phyloP scores from a whole-genome alignment of 1,140 invertebrate genomes.

The Spodoptera litura region DNA sequence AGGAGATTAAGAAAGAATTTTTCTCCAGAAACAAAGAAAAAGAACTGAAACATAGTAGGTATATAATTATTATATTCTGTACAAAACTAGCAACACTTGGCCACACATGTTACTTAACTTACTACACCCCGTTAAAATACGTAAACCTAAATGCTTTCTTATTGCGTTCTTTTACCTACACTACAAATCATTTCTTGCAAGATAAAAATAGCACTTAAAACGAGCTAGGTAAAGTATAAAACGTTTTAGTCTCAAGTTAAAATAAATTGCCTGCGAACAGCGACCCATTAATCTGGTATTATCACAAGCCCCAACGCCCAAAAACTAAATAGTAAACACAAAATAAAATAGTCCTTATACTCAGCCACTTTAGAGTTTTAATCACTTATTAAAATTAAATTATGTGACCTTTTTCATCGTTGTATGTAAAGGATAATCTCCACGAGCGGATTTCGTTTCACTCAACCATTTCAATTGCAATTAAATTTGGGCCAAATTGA shows the following conservation, averaged over 20 bases:
- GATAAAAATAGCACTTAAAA: conserved; percentile 13
- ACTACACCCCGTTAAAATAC: background rate
- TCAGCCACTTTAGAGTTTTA: conserved; percentile 31
- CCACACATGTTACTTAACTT: background rate
- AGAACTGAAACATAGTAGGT: too few relatives aligned
- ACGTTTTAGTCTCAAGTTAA: background rate
- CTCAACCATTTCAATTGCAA: conserved; percentile 77
- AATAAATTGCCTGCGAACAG: conserved; percentile 2
- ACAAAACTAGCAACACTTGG: background rate
- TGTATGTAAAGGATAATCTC: conserved; percentile 65
- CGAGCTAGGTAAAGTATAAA: background rate
- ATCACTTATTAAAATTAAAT: conserved; percentile 48
- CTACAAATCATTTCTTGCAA: conserved; percentile 3
- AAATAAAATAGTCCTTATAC: conserved; percentile 31
- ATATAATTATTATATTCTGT: too few relatives aligned
- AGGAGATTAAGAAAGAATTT: too few relatives aligned
- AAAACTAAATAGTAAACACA: conserved; percentile 8
- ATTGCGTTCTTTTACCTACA: background rate
- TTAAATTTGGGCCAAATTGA: conserved; percentile 83
- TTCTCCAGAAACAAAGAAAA: too few relatives aligned
- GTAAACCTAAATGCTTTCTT: background rate
- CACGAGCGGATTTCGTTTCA: conserved; percentile 70
- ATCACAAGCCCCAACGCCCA: background rate
- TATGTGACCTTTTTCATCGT: conserved; percentile 56
- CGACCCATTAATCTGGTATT: conserved; percentile 13